Conservation (phyloP, 2,888 invertebrate species). For the Caenorhabditis wallacei region DNA sequence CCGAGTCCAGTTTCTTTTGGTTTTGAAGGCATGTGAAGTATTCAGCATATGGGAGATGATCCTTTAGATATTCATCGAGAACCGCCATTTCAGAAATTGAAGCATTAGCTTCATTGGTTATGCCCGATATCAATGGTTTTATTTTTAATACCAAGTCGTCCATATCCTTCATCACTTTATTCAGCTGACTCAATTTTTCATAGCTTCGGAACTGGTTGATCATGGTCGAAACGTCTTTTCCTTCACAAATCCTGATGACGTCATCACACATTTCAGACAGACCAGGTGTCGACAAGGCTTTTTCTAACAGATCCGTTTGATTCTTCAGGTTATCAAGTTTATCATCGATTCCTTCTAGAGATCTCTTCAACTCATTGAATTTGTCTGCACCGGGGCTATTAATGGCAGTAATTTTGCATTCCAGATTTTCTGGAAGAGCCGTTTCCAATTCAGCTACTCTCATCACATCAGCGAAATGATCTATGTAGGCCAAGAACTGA, state of each 20-base stretch:
- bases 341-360: not conserved
- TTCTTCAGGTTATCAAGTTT: not conserved
- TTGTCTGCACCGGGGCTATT: not conserved
- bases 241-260: not conserved
- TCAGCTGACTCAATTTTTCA: not conserved
- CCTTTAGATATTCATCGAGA: not conserved
- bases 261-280: not conserved
- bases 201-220: not conserved
- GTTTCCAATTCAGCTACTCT: too few relatives aligned
- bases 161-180: too few relatives aligned
- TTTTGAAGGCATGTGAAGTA: conserved; percentile 1
- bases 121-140: not conserved
- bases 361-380: not conserved
- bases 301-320: not conserved
- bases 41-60: not conserved
- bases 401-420: not conserved
- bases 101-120: not conserved
- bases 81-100: not conserved
- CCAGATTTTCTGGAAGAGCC: too few relatives aligned
- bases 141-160: too few relatives aligned
- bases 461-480: too few relatives aligned
- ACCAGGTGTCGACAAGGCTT: not conserved
- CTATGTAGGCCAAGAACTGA: too few relatives aligned
- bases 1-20: not conserved
- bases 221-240: not conserved